phyloP scores from a whole-genome alignment of 1,140 invertebrate species.

The Ditylenchus dipsaci region DNA sequence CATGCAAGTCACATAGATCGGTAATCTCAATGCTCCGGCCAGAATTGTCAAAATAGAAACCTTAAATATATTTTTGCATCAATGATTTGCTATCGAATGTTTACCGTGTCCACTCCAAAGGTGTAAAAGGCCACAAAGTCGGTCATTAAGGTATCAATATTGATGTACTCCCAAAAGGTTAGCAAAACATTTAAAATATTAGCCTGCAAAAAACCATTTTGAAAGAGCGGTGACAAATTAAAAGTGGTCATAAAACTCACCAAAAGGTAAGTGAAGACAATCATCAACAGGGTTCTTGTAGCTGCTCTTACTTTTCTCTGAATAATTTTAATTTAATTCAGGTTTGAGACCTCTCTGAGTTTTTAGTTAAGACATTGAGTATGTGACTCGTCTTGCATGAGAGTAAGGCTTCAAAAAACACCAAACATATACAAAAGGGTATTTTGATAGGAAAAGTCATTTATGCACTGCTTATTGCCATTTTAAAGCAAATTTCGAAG shows the following conservation, averaged over 20 bases:
- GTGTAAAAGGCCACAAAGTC: conserved; percentile 47
- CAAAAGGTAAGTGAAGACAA: conserved; percentile 48
- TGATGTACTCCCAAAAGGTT: conserved; percentile 54
- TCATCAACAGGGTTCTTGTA: conserved; percentile 44
- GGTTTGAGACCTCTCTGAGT: no score
- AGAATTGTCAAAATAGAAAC: conserved; percentile 48
- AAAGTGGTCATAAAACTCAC: not conserved
- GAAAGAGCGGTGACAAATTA: not conserved
- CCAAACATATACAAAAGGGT: no score
- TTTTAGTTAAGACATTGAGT: no score
- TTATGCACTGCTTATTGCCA: no score
- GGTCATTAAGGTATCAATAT: conserved; percentile 30
- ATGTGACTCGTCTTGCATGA: no score
- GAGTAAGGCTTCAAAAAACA: no score
- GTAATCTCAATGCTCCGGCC: conserved; percentile 33
- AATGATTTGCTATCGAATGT: not conserved
- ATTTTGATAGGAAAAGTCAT: no score
- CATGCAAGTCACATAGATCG: conserved; percentile 42
- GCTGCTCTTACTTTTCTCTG: conserved; percentile 46
- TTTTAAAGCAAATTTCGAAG: no score
- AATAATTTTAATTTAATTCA: no score
- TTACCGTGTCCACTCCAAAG: conserved; percentile 48
- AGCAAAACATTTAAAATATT: conserved; percentile 52
- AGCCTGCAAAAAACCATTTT: conserved; percentile 12
- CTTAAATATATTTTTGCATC: conserved; percentile 17